Base-by-base conservation (phyloP, 2,888 invertebrate genomes). In the Periphyllus acericola region DNA sequence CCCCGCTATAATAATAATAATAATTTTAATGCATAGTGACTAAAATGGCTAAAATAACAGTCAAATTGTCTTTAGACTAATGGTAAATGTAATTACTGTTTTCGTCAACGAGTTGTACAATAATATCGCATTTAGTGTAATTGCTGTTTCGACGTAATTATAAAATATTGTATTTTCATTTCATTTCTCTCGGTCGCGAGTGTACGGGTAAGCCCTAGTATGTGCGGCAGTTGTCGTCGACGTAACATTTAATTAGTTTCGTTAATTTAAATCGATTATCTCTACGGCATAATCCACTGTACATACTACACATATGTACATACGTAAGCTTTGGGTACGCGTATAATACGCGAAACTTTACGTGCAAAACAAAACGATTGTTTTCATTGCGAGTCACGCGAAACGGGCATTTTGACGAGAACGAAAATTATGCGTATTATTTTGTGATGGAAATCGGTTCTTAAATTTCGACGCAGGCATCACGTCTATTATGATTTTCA, bases 91-190 rank as follows among this genome's bases (percentile, higher is more conserved):
- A 79, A 79, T 79, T 79, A 79, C 52, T 34, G 14, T 78, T 80
- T 80, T 80, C 36, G 36, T n/a, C 60, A 36, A 60, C 36, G 60
- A 80, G 80, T 66, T 36, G 5, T 25, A 29, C 36, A 21, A 29
- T 66, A 40, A 36, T n/a, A 36, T 79, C 60, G 66, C 80, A 40
- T 80, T 80, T 36, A 80, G 60, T 80, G 60, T 66, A 80, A 66
- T 80, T 80, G 36, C 36, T 11, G n/a, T 36, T n/a, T 55, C 32
- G 21, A 55, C 25, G 55, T 46, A 79, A 79, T 79, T 79, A 79
- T 60, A 60, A 60, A 55, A 52, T 78, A 34, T 55, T 71, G 32
- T 32, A 71, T 32, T 32, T 71, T 32, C 11, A 29, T 71, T 71
- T 32, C 0, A 32, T 71, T 32, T 71, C 29, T 14, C 17, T 76